Percentiles rank a stretch among this genome's conserved stretches.
Conservation (phyloP, 2,797 vertebrate genomes). For the Eupleurogrammus muticus region DNA sequence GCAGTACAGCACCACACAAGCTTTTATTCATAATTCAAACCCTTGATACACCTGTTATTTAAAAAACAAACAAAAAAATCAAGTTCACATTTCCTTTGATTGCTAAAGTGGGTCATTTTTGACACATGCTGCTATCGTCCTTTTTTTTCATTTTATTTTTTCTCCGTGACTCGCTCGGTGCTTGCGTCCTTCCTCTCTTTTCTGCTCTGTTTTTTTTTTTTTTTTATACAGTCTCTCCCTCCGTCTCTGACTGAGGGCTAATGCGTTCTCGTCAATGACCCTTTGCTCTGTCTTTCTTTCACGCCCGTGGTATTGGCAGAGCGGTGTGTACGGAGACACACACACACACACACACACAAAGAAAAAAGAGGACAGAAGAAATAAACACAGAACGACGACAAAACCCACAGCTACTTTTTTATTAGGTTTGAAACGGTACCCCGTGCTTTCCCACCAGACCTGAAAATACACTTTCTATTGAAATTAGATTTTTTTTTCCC, state of each 20-base stretch:
- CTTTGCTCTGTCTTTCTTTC: constrained; percentile 66
- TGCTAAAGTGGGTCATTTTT: constrained; percentile 31
- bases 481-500: constrained; percentile 70
- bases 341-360: too few species aligned
- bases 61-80: too few species aligned
- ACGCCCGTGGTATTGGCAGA: constrained; percentile 62
- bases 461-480: too few species aligned
- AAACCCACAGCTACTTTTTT: constrained; percentile 40
- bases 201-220: constrained; percentile 28
- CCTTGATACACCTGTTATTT: constrained; percentile 27
- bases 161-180: constrained; percentile 18
- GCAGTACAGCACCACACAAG: not conserved
- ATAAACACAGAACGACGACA: constrained; percentile 38
- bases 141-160: constrained; percentile 44
- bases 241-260: constrained; percentile 57
- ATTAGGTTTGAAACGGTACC: constrained; percentile 60
- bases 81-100: constrained; percentile 14
- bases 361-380: constrained; percentile 38
- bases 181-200: constrained; percentile 39
- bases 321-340: constrained; percentile 33
- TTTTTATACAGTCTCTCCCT: constrained; percentile 18
- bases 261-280: constrained; percentile 77
- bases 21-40: constrained; percentile 12
- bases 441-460: constrained; percentile 69
- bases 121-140: constrained; percentile 8